A percentile compares a stretch with the other conserved stretches of the same genome.
Conservation (phyloP, 2,113 vertebrate species). For the Crocuta crocuta region DNA sequence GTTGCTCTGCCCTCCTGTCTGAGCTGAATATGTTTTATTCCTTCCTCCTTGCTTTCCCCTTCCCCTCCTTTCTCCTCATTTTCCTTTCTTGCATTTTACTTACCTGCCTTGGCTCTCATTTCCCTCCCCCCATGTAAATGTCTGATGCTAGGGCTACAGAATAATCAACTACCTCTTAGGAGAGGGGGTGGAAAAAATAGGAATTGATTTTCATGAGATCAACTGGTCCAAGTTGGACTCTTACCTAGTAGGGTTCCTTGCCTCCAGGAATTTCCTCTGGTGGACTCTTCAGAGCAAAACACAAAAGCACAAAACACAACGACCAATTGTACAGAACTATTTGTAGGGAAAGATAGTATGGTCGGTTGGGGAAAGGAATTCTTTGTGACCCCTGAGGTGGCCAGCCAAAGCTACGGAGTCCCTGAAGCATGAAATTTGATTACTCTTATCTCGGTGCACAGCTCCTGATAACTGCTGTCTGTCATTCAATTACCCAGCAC, state of each 20-base stretch:
- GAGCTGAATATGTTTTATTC: neutral
- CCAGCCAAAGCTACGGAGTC: slow-evolving; percentile 64
- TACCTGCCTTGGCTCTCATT: neutral
- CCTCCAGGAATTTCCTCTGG: slow-evolving; percentile 16
- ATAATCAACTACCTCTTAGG: slow-evolving; percentile 1
- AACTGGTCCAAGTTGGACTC: neutral
- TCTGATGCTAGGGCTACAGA: neutral
- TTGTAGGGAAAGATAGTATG: slow-evolving; percentile 63
- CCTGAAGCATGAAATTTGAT: slow-evolving; percentile 81
- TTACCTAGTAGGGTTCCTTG: neutral
- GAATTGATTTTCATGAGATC: neutral
- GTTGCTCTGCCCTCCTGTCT: neutral
- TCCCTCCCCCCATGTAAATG: neutral
- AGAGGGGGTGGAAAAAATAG: neutral
- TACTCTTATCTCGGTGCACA: slow-evolving; percentile 78
- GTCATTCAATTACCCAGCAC: slow-evolving; percentile 74
- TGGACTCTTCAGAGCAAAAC: slow-evolving; percentile 20
- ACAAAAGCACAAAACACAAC: slow-evolving; percentile 56
- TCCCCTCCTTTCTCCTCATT: neutral
- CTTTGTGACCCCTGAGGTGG: slow-evolving; percentile 66
- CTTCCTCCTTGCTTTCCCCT: neutral
- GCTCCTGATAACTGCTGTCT: slow-evolving; percentile 65
- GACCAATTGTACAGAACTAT: slow-evolving; percentile 55
- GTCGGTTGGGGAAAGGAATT: slow-evolving; percentile 55
- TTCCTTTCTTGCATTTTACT: neutral